Base-by-base conservation (phyloP, 2,113 vertebrate genomes). In the Baryphthengus martii region DNA sequence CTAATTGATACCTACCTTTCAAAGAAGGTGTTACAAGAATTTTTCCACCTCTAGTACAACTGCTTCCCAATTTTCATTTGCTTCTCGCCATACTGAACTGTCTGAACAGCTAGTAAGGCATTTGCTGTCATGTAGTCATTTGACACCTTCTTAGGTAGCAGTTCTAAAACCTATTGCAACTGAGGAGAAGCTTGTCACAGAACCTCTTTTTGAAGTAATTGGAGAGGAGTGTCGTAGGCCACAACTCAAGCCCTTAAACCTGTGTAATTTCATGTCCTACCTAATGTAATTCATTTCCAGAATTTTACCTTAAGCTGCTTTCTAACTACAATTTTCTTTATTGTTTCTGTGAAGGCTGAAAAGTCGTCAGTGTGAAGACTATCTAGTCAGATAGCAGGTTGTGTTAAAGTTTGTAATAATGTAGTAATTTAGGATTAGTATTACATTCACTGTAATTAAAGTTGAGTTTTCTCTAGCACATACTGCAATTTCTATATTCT, bases 401-500 rank as follows among this genome's bases (percentile, higher is more conserved):
- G 44, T 73, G 31, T 85, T 90, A 37, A 86, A 68, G 26, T 79
- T 70, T 35, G 40, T 83, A 88, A 80, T 90, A 80, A 86, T 8
- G 31, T 19, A 72, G 52, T 82, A 77, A 88, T 94, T 82, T 73
- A 80, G 67, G 44, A 72, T 88, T 85, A 37, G 25, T 80, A 83
- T 90, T 85, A n/a, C 28, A 62, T 84, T 84, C 6, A 10, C 61
- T 87, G 55, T 74, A 93, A 84, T 81, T 84, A 77, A 79, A 79
- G 39, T 67, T 0, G 4, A 85, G 28, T 47, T 67, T 86, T 86
- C 49, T 91, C 49, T 65, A 61, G 53, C 40, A 61, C 40, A 70
- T 86, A 29, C 76, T 39, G 53, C 63, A 86, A 59, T 86, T 91
- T 91, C 53, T 91, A 29, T 89, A 89, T 93, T 75, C 79, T 85